Evolutionary conservation across 2,888 invertebrate species (phyloP).

Genomic region (Macropis europaea): DNA sequence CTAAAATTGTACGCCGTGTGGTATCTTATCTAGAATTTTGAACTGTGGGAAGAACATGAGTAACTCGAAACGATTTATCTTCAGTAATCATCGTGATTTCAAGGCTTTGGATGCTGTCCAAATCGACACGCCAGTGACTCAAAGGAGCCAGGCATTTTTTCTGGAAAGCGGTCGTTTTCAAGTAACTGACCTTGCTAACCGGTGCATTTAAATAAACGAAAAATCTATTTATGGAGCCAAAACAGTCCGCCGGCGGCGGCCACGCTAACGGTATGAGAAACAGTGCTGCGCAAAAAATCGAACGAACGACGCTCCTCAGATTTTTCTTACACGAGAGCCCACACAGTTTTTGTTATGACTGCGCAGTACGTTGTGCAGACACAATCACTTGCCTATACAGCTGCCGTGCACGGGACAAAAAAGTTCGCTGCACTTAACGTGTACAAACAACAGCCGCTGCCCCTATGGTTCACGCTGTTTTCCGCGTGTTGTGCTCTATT

Average conservation of each 20-base stretch:
- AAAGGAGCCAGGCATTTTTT: neutral
- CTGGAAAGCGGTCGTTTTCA: neutral
- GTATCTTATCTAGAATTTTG: slow-evolving; percentile 9
- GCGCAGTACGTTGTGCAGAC: neutral
- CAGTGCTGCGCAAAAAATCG: neutral
- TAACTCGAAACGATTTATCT: neutral
- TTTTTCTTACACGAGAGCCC: neutral
- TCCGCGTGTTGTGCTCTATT: slow-evolving; percentile 26
- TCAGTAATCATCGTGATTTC: neutral
- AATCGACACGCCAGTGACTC: slow-evolving; percentile 18
- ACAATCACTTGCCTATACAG: neutral
- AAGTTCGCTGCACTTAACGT: slow-evolving; percentile 7
- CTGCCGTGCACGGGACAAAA: neutral
- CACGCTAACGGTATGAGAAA: neutral
- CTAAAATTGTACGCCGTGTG: neutral
- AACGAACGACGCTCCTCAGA: neutral
- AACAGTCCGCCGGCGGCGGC: neutral
- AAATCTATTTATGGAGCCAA: slow-evolving; percentile 1
- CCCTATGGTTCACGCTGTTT: neutral
- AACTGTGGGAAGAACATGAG: neutral
- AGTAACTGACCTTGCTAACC: neutral
- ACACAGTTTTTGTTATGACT: neutral
- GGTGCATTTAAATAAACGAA: neutral
- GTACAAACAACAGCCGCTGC: neutral
- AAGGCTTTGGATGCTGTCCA: slow-evolving; percentile 9